Base-by-base conservation (phyloP, 2,797 vertebrate species). In the Molothrus aeneus region DNA sequence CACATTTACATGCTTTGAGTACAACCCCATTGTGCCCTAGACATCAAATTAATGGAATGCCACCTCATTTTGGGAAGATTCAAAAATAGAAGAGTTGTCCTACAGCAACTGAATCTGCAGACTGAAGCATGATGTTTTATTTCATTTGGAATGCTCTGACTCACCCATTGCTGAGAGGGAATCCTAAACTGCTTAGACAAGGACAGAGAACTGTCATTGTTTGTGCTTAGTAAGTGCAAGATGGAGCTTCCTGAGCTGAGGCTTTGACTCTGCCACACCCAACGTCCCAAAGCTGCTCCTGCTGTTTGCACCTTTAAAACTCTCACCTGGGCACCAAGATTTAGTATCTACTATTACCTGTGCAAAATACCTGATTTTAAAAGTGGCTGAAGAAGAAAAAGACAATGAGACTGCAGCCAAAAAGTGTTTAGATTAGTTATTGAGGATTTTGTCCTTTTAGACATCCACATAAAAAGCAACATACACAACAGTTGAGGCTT, bases 201-300 rank as follows among this genome's bases (percentile, higher is more conserved):
- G 42, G 65, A 75, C 11, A 31, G n/a, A 83, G 50, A 75, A 54
- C 3, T 75, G 70, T 8, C 85, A 61, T 7, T 57, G 26, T 40
- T 26, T 42, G 12, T 26, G 32, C 47, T 32, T 3, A 47, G 0
- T 0, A 32, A 48, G 19, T 2, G 8, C 50, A 80, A 0, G 7
- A 31, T 5, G 21, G 56, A 86, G 56, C 26, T 60, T 43, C 50
- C 4, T 4, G 13, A 90, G 66, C 34, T 13, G 20, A 38, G 26
- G 40, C 51, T 50, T 86, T 48, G 65, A n/a, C 40, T 47, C 22
- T 4, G 8, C 65, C 18, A 40, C 17, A 78, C 6, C 32, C 19
- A 6, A 4, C 0, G 8, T 32, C 54, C 80, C 32, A 40, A 26
- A 61, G 22, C 10, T 48, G 18, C 29, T 50, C 47, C 77, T 87